Evolutionary conservation across 2,113 vertebrate genomes (phyloP).

Genomic region (Galeopterus variegatus): DNA sequence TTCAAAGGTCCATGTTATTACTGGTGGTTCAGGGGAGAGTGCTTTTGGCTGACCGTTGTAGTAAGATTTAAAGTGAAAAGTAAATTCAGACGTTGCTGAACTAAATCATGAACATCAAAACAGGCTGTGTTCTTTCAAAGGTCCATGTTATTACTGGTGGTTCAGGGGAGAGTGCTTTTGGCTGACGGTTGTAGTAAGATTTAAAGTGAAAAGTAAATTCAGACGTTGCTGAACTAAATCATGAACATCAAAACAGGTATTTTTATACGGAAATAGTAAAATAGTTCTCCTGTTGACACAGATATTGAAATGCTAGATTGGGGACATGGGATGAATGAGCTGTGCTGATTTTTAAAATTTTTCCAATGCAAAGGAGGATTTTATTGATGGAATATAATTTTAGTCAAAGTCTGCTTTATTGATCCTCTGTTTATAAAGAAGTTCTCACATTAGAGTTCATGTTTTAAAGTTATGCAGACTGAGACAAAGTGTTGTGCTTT

Average conservation of each 20-base stretch:
- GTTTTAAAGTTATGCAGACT: not conserved
- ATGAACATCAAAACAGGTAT: not conserved
- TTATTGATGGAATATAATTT: not conserved
- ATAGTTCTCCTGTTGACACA: rapidly evolving
- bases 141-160: not conserved
- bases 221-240: not conserved
- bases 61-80: not conserved
- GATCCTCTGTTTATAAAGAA: not conserved
- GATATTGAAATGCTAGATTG: not conserved
- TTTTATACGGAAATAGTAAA: not conserved
- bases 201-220: not conserved
- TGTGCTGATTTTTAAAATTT: rapidly evolving
- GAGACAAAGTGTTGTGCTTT: not conserved
- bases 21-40: not conserved
- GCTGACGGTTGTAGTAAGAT: not conserved
- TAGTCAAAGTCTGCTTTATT: not conserved
- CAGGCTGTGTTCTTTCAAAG: too few relatives aligned
- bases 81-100: not conserved
- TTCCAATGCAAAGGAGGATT: not conserved
- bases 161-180: not conserved
- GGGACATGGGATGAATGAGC: rapidly evolving
- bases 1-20: not conserved
- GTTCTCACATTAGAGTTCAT: not conserved
- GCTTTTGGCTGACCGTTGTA: not conserved
- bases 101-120: not conserved